Conservation (phyloP, 2,888 invertebrate genomes). For the Tipula lateralis region DNA sequence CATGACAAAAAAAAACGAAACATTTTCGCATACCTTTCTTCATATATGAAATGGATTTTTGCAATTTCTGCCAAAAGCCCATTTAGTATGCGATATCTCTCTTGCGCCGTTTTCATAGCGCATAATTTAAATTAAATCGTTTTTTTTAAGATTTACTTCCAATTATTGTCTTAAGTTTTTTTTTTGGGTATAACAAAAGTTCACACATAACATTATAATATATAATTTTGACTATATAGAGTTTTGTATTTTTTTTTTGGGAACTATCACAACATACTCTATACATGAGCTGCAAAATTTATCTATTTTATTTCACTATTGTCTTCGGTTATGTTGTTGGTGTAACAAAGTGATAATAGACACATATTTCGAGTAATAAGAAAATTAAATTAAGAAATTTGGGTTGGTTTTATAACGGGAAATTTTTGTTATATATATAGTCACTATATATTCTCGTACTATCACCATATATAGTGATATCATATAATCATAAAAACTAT, state of each 20-base stretch:
- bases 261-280: slow-evolving; percentile 1
- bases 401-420: slow-evolving; percentile 9
- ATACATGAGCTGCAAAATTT: neutral
- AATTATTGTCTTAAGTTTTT: neutral
- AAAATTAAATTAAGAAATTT: neutral
- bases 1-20: neutral
- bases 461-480: neutral
- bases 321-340: neutral
- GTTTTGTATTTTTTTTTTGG: neutral
- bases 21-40: neutral
- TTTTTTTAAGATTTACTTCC: slow-evolving; percentile 9
- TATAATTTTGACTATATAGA: neutral
- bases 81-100: neutral
- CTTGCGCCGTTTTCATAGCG: neutral
- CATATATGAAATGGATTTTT: neutral
- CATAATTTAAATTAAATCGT: slow-evolving; percentile 6
- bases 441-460: neutral
- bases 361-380: neutral
- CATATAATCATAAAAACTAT: neutral
- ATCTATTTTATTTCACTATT: slow-evolving; percentile 24
- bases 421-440: neutral
- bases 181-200: neutral
- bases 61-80: neutral
- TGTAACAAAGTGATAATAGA: neutral
- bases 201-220: neutral